These are phyloP conservation scores for Clarias laeviceps DNA, from an alignment of 2,797 vertebrate species.

Conservation along the genomic window DNA sequence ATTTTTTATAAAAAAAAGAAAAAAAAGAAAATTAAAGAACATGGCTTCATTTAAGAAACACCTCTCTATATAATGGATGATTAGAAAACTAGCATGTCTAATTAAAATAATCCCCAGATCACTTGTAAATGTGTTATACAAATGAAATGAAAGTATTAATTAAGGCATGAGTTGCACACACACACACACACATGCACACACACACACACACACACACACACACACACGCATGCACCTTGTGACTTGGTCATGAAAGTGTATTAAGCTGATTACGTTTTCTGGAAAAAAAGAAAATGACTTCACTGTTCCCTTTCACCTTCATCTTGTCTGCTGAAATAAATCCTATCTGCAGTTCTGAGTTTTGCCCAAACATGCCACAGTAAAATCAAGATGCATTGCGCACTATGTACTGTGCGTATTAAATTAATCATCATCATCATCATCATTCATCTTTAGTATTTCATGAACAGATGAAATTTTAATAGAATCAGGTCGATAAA, in stretches of 20 bases:
- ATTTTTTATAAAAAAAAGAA: neutral
- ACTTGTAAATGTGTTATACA: neutral
- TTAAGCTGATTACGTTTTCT: slow-evolving; percentile 42
- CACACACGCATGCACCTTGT: neutral
- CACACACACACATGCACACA: neutral
- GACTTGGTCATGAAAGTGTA: slow-evolving; percentile 27
- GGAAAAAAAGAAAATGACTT: neutral
- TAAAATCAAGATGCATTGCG: neutral
- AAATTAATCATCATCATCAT: neutral
- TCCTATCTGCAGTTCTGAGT: slow-evolving; percentile 1
- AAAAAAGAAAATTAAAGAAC: neutral
- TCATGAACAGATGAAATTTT: neutral
- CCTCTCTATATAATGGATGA: neutral
- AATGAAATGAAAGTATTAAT: slow-evolving; percentile 15
- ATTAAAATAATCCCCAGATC: slow-evolving; percentile 21
- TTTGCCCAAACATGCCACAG: neutral
- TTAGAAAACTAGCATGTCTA: neutral
- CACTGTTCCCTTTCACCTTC: slow-evolving; percentile 16
- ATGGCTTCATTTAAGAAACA: neutral
- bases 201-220: neutral
- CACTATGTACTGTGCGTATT: neutral
- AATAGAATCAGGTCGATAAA: neutral
- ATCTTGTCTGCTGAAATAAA: slow-evolving; percentile 47
- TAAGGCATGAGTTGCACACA: neutral
- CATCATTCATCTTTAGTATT: neutral